Conservation (phyloP, 1,140 invertebrate species). For the Helicoverpa zea region DNA sequence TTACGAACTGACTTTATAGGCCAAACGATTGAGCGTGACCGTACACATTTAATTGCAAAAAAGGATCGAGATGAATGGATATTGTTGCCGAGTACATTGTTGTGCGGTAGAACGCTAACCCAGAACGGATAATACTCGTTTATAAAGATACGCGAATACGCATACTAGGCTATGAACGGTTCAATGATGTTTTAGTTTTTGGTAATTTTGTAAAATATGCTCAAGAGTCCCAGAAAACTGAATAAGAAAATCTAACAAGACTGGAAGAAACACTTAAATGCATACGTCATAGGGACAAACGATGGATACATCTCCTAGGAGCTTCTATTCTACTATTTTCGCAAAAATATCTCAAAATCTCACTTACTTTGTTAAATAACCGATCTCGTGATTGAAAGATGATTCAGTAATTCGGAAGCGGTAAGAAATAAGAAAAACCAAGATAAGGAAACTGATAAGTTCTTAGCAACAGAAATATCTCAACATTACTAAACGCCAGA, state of each 20-base stretch:
- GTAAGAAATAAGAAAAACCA: conserved; percentile 10
- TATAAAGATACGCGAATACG: background rate
- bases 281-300: no score
- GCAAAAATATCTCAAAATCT: no score
- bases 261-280: background rate
- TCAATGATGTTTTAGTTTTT: background rate
- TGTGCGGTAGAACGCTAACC: conserved; percentile 1
- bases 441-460: conserved; percentile 20
- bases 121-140: background rate
- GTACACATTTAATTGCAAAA: conserved; percentile 35
- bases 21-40: conserved; percentile 39
- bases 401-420: background rate
- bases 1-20: conserved; percentile 38
- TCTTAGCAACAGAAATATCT: conserved; percentile 3
- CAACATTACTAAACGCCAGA: background rate
- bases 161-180: no score
- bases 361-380: background rate
- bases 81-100: conserved; percentile 23
- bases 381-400: background rate
- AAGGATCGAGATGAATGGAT: conserved; percentile 23
- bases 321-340: background rate
- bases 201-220: background rate
- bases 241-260: background rate
- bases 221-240: background rate
- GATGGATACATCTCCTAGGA: no score